Conservation (phyloP, 2,113 vertebrate genomes). For the Thinocorus orbignyianus region DNA sequence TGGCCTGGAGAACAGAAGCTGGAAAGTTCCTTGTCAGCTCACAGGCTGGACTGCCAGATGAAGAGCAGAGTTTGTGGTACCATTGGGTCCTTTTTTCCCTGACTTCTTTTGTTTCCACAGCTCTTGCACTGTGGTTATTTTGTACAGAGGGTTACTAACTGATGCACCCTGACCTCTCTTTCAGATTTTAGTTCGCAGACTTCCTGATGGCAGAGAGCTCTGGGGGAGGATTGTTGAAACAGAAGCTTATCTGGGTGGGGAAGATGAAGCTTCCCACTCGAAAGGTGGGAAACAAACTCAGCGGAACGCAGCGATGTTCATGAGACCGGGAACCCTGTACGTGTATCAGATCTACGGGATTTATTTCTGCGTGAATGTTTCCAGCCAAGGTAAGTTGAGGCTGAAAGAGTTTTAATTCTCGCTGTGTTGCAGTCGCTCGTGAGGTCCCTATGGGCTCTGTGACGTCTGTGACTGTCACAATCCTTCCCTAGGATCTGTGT, state of each 20-base stretch:
- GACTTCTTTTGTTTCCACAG: not conserved
- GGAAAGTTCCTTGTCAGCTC: not conserved
- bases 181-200: constrained; percentile 87
- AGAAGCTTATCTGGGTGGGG: constrained; percentile 92
- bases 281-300: constrained; percentile 88
- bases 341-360: constrained; percentile 94
- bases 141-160: not conserved
- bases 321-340: constrained; percentile 93
- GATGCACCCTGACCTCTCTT: constrained; percentile 22
- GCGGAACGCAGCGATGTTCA: constrained; percentile 93
- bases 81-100: not conserved
- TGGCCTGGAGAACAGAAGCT: not conserved
- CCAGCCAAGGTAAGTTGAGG: constrained; percentile 86
- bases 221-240: constrained; percentile 92
- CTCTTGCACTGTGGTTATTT: not conserved
- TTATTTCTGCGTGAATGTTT: constrained; percentile 93
- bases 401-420: not conserved
- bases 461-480: not conserved
- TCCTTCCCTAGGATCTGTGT: not conserved
- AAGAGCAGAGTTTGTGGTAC: not conserved
- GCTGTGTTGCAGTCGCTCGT: not conserved
- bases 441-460: not conserved
- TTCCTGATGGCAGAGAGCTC: constrained; percentile 83
- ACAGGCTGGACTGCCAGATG: not conserved
- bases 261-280: constrained; percentile 93